A percentile compares a stretch with the other conserved stretches of the same genome.
Conservation (phyloP, 2,888 invertebrate species). For the Diarsia mendica region DNA sequence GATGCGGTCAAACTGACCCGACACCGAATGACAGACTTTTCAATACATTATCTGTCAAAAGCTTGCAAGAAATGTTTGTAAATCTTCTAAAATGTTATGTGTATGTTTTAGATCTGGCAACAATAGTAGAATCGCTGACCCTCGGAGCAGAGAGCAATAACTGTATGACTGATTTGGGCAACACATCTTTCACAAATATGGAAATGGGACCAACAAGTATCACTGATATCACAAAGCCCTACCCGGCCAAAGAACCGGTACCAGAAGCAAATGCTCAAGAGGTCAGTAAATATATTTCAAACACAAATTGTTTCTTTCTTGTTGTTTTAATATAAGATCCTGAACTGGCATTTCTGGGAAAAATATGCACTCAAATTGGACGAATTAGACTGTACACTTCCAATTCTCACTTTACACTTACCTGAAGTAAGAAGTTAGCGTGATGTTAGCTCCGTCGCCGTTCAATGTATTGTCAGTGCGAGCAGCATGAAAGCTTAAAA, state of each 20-base stretch:
- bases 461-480: neutral
- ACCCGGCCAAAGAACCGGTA: constrained; percentile 87
- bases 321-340: neutral
- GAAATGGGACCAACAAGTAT: constrained; percentile 89
- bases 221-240: constrained; percentile 89
- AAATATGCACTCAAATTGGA: neutral
- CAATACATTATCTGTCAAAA: neutral
- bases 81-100: neutral
- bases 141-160: constrained; percentile 92
- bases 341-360: neutral
- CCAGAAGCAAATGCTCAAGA: constrained; percentile 83
- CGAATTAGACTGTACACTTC: neutral
- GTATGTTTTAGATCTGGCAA: constrained; percentile 92
- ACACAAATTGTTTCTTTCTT: neutral
- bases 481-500: neutral
- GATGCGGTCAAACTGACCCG: neutral
- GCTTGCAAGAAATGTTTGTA: neutral
- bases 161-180: constrained; percentile 88
- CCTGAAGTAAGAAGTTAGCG: neutral
- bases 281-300: constrained; percentile 70
- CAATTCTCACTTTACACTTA: neutral
- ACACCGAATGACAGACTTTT: neutral
- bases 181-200: constrained; percentile 88
- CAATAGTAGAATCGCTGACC: constrained; percentile 95
- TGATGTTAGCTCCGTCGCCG: neutral